phyloP scores from a whole-genome alignment of 1,140 invertebrate species.

The Procambarus virginalis region DNA sequence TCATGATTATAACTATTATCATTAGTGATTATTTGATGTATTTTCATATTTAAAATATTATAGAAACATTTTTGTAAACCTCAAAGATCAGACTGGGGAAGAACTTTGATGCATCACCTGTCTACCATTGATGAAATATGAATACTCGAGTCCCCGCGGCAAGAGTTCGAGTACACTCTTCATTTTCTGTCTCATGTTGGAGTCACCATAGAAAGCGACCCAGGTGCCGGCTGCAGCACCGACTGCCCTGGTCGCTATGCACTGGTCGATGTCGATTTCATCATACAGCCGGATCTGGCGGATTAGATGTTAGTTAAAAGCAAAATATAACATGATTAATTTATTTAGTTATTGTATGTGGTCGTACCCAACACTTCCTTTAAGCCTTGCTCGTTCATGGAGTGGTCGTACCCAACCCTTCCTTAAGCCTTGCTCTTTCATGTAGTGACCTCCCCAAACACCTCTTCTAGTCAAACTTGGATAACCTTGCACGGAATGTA shows the following conservation, averaged over 20 bases:
- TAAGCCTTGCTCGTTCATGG: no score
- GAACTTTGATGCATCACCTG: not conserved
- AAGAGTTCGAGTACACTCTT: not conserved
- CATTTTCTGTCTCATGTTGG: not conserved
- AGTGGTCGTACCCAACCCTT: no score
- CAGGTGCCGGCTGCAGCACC: no score
- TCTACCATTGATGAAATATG: not conserved
- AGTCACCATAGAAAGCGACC: not conserved
- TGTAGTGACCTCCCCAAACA: no score
- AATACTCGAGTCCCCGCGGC: not conserved
- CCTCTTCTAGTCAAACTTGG: no score
- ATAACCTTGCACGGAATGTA: constrained; percentile 1
- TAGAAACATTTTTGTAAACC: not conserved
- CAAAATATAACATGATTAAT: no score
- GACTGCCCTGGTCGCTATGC: no score
- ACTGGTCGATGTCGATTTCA: no score
- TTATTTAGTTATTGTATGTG: no score
- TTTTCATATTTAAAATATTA: not conserved
- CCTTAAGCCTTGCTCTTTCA: no score
- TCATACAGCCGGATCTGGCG: not conserved
- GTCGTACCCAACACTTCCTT: no score
- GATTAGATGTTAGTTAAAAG: no score
- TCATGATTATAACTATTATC: not conserved
- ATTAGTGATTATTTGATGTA: not conserved
- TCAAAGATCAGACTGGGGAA: not conserved